These are phyloP conservation scores for Lagopus leucura DNA, from an alignment of 2,113 vertebrate species.

Conservation along the genomic window DNA sequence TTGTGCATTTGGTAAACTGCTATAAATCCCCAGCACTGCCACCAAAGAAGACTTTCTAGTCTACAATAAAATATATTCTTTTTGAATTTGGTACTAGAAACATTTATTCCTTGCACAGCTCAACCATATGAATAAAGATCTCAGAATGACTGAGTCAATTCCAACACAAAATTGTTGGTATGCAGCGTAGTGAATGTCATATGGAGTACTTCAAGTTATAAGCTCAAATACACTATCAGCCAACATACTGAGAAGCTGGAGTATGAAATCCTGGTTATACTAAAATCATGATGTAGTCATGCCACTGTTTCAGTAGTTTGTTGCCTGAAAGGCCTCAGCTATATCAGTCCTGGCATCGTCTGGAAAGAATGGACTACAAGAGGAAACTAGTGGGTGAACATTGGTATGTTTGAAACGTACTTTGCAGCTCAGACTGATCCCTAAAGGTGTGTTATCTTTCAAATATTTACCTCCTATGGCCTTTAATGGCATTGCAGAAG, in stretches of 20 bases:
- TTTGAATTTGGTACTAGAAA: slow-evolving; percentile 52
- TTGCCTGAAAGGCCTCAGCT: not conserved
- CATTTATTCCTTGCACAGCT: slow-evolving; percentile 40
- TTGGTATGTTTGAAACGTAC: not conserved
- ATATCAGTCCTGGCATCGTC: not conserved
- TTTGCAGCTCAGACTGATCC: not conserved
- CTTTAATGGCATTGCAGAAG: not conserved
- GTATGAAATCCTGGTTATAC: not conserved
- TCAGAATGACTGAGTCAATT: slow-evolving; percentile 5
- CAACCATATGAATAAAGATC: slow-evolving; percentile 21
- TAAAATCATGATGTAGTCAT: not conserved
- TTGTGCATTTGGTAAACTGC: slow-evolving; percentile 44
- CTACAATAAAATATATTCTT: slow-evolving; percentile 25
- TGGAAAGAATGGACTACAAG: not conserved
- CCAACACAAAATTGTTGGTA: slow-evolving; percentile 16
- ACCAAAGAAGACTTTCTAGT: slow-evolving; percentile 32
- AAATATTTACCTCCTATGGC: not conserved
- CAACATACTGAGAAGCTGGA: not conserved
- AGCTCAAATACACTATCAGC: not conserved
- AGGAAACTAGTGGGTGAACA: not conserved
- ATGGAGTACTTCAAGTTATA: not conserved
- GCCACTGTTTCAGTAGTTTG: not conserved
- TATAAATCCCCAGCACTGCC: slow-evolving; percentile 3
- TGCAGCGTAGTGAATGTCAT: not conserved
- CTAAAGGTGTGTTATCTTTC: not conserved